Conservation (phyloP, 2,797 vertebrate genomes). For the Sebastes matsubarae region DNA sequence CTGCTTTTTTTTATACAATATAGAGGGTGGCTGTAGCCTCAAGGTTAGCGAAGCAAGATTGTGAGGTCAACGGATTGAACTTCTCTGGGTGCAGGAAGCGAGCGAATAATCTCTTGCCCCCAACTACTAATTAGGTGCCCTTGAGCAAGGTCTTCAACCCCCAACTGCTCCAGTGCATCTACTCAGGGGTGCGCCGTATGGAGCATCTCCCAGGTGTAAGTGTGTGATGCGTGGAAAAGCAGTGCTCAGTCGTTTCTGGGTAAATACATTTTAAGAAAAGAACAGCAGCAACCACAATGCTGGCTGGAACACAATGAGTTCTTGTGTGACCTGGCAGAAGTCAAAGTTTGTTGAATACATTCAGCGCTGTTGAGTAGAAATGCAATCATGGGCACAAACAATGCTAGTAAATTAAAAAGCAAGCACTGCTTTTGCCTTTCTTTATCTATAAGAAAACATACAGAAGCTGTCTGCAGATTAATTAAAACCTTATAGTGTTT, state of each 20-base stretch:
- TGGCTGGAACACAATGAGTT: constrained; percentile 23
- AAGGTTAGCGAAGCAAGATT: constrained; percentile 61
- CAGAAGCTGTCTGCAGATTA: constrained; percentile 74
- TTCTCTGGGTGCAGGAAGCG: constrained; percentile 46
- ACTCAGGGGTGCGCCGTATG: constrained; percentile 26
- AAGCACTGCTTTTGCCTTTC: constrained; percentile 39
- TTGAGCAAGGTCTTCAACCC: constrained; percentile 71
- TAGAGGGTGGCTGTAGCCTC: constrained; percentile 49
- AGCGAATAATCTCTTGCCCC: constrained; percentile 65
- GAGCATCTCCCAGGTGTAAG: constrained; percentile 52
- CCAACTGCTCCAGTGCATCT: constrained; percentile 42
- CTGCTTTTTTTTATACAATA: constrained; percentile 26
- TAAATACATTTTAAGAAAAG: constrained; percentile 49
- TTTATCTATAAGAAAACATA: constrained; percentile 80
- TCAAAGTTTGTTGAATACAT: constrained; percentile 31
- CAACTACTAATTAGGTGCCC: constrained; percentile 73
- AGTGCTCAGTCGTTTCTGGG: constrained; percentile 1
- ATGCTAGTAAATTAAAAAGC: constrained; percentile 61
- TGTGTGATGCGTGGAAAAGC: constrained; percentile 29
- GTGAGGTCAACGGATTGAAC: constrained; percentile 69
- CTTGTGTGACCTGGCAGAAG: constrained; percentile 7
- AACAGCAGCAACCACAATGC: constrained; percentile 19
- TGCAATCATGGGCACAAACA: constrained; percentile 63
- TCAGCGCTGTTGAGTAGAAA: constrained; percentile 30
- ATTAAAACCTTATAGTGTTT: constrained; percentile 72